These are phyloP conservation scores for Ia io DNA, from an alignment of 2,113 vertebrate species.

Conservation along the genomic window DNA sequence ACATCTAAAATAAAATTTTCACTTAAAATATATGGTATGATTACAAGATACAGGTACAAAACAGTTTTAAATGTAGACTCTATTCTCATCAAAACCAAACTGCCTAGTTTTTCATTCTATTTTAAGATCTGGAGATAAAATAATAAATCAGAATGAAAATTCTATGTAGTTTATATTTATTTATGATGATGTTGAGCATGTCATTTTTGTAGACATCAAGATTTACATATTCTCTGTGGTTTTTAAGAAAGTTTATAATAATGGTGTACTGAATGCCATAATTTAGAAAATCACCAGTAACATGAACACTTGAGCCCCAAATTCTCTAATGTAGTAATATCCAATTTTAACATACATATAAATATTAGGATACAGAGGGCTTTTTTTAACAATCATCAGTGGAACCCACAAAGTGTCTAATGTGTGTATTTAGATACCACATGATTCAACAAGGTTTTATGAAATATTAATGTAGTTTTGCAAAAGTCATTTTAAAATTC, in stretches of 20 bases:
- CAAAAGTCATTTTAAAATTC: constrained; percentile 80
- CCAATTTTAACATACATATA: constrained; percentile 51
- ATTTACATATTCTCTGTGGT: not conserved
- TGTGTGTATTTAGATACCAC: constrained; percentile 61
- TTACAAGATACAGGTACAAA: not conserved
- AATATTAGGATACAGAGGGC: constrained; percentile 40
- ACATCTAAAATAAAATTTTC: not conserved
- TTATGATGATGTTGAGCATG: constrained; percentile 15
- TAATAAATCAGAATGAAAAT: not conserved
- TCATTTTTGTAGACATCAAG: not conserved
- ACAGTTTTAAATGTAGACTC: not conserved
- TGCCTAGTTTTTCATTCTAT: not conserved
- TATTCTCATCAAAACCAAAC: constrained; percentile 19
- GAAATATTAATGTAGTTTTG: constrained; percentile 79
- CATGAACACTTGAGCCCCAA: not conserved
- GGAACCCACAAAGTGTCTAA: constrained; percentile 58
- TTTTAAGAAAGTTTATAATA: constrained; percentile 30
- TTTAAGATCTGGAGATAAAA: constrained; percentile 29
- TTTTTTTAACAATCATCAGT: constrained; percentile 52
- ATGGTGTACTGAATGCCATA: not conserved
- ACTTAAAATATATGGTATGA: not conserved
- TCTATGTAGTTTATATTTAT: not conserved
- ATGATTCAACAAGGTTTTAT: constrained; percentile 76
- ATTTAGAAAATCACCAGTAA: constrained; percentile 28
- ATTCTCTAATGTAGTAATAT: constrained; percentile 28